These are phyloP conservation scores for Zaprionus davidi DNA, from an alignment of 1,140 invertebrate genomes.

Conservation along the genomic window DNA sequence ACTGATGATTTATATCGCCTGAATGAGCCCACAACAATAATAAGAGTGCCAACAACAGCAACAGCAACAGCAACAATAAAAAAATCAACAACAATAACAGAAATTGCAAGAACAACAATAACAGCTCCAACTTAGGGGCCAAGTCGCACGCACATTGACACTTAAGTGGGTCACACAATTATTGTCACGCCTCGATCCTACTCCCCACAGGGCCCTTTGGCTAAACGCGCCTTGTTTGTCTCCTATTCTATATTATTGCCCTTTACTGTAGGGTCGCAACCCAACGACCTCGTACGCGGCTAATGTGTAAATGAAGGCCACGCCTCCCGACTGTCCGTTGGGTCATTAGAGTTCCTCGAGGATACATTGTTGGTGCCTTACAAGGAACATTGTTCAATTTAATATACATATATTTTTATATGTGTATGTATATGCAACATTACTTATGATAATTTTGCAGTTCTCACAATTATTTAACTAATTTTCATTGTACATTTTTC, in stretches of 20 bases:
- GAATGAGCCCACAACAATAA: constrained; percentile 39
- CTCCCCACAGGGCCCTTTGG: not conserved
- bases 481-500: not conserved
- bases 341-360: not conserved
- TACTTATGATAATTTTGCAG: not conserved
- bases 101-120: constrained; percentile 32
- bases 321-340: not conserved
- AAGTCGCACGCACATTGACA: constrained; percentile 71
- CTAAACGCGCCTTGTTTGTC: constrained; percentile 13
- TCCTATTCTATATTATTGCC: not conserved
- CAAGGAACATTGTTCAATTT: not conserved
- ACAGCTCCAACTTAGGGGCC: constrained; percentile 52
- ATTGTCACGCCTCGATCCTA: constrained; percentile 62
- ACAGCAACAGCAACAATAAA: constrained; percentile 25
- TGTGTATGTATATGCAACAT: not conserved
- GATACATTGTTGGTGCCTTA: not conserved
- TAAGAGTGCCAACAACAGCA: constrained; percentile 22
- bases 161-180: constrained; percentile 79
- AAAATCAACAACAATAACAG: constrained; percentile 20
- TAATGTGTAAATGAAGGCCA: constrained; percentile 17
- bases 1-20: constrained; percentile 77
- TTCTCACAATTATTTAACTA: not conserved
- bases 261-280: not conserved
- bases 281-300: not conserved
- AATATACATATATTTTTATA: not conserved